Conservation (phyloP, 2,113 vertebrate genomes). For the Macrotus californicus region DNA sequence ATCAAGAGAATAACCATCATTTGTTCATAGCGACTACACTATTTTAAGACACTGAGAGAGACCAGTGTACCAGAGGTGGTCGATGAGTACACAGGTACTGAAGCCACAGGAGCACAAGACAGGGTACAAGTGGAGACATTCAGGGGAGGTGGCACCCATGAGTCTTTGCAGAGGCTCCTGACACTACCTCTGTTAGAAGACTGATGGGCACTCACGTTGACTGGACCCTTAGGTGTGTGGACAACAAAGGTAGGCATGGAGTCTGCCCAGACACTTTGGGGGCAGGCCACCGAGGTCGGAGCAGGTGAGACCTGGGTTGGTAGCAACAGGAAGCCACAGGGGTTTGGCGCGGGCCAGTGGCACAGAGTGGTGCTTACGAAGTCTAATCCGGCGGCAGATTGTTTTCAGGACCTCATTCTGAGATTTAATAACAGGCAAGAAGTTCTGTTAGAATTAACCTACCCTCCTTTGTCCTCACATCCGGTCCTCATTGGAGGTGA, state of each 20-base stretch:
- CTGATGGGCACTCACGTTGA: not conserved
- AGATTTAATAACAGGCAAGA: conserved; percentile 56
- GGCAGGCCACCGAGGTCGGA: not conserved
- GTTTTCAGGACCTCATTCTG: conserved; percentile 51
- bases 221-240: not conserved
- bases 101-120: not conserved
- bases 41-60: not conserved
- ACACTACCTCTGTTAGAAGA: not conserved
- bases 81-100: not conserved
- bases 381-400: conserved; percentile 53
- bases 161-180: not conserved
- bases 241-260: not conserved
- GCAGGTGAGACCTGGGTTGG: not conserved
- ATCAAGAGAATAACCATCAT: not conserved
- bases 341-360: conserved; percentile 30
- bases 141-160: not conserved
- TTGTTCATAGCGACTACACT: not conserved
- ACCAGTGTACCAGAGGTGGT: not conserved
- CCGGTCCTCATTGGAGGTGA: conserved; percentile 26
- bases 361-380: not conserved
- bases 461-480: not conserved
- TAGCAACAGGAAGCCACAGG: not conserved
- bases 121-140: not conserved
- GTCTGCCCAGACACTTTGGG: not conserved
- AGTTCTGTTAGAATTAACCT: conserved; percentile 25